Conservation (phyloP, 2,113 vertebrate genomes). For the Chaetodon auriga region DNA sequence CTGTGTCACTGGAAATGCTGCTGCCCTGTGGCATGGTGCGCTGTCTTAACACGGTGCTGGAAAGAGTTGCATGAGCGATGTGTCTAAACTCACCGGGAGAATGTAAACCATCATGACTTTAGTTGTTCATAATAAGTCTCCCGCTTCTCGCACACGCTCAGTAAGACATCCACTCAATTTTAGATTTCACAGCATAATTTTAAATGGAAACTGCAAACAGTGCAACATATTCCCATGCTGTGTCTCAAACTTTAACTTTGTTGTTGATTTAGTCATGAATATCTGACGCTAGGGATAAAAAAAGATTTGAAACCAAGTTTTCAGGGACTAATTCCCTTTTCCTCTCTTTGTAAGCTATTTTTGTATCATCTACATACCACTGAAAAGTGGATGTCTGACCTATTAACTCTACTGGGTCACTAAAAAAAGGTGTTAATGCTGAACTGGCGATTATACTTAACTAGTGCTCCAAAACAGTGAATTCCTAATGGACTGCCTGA, state of each 20-base stretch:
- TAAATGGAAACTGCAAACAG: background rate
- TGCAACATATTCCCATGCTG: background rate
- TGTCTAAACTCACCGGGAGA: background rate
- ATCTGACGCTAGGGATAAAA: background rate
- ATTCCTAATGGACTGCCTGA: background rate
- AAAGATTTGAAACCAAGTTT: background rate
- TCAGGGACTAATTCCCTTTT: background rate
- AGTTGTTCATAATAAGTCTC: background rate
- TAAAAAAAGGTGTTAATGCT: background rate
- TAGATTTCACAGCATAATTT: background rate
- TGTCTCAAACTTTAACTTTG: background rate
- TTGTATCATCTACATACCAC: background rate
- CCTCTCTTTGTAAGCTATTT: background rate
- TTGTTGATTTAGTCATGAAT: background rate
- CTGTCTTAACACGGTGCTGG: background rate
- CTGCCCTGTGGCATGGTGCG: background rate
- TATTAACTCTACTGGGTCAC: background rate
- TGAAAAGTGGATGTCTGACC: background rate
- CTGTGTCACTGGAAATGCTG: constrained; percentile 15
- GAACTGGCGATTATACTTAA: background rate
- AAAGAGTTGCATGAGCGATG: constrained; percentile 10
- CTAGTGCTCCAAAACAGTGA: background rate
- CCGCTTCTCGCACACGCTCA: background rate
- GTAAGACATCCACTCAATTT: background rate
- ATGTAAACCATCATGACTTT: background rate